These are phyloP conservation scores for Caenorhabditis drosophilae DNA, from an alignment of 2,888 invertebrate species.

Conservation along the genomic window DNA sequence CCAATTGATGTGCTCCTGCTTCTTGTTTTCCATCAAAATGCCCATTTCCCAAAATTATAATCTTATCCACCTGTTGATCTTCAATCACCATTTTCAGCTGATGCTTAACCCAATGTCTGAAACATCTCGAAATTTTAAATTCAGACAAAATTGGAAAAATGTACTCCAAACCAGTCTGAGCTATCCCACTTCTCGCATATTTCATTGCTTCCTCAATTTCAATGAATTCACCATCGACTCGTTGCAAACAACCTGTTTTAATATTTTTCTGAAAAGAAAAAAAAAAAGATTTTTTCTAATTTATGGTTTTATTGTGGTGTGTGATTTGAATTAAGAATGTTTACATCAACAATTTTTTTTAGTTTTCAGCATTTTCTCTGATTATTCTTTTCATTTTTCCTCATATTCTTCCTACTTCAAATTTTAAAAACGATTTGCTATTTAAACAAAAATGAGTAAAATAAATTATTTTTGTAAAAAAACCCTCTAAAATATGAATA, in stretches of 20 bases:
- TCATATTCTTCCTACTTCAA: too few species aligned
- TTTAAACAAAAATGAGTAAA: too few species aligned
- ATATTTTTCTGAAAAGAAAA: not conserved
- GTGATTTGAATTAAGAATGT: too few species aligned
- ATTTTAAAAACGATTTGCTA: too few species aligned
- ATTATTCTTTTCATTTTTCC: not conserved
- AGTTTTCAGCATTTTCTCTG: conserved; percentile 13
- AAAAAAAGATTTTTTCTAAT: too few species aligned
- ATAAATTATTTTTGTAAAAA: too few species aligned
- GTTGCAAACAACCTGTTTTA: conserved; percentile 8
- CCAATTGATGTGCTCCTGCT: conserved; percentile 50
- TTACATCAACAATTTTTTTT: not conserved
- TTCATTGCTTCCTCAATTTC: conserved; percentile 38
- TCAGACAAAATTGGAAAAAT: not conserved
- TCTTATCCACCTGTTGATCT: conserved; percentile 10
- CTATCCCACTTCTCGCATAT: conserved; percentile 4
- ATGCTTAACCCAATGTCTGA: conserved; percentile 16
- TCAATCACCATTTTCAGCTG: conserved; percentile 5
- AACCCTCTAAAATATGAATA: too few species aligned
- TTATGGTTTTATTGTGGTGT: too few species aligned
- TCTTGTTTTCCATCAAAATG: conserved; percentile 44
- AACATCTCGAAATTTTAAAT: conserved; percentile 3
- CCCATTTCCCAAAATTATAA: conserved; percentile 50
- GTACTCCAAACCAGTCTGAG: conserved; percentile 8
- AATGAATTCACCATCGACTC: conserved; percentile 28